Base-by-base conservation (phyloP, 2,797 vertebrate genomes). In the Tenualosa ilisha region DNA sequence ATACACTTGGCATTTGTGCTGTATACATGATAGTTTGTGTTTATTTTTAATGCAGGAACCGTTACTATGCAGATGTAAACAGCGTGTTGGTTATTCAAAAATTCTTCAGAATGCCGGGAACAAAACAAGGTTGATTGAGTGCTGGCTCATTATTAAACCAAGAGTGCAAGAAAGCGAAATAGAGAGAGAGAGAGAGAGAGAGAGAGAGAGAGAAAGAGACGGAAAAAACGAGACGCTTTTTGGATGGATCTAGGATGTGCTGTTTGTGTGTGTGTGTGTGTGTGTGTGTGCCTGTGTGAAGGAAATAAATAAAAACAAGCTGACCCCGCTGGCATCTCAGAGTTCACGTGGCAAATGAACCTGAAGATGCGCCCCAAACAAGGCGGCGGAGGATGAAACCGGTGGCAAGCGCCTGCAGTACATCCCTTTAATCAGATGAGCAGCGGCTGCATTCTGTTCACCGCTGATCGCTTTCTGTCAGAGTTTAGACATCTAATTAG, bases 401-500 rank as follows among this genome's bases (percentile, higher is more conserved):
- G 65, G 65, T 72, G 26, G 26, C 26, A 37, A 72, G 65, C 65
- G 31, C 65, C 65, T 15, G 65, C 65, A 37, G 65, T 72, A 31
- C 72, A 54, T 50, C 24, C 83, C 6, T 22, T 61, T 83, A 84
- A 85, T 84, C 81, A 85, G 83, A 84, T 46, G 40, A 87, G 50
- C 61, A 65, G 75, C 40, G 43, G 82, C 31, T 56, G 65, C 65
- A 37, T 82, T 84, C 40, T 84, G 63, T 72, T 84, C 53, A 13
- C 31, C 40, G 26, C 26, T 72, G 81, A 65, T 82, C 59, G 49
- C 40, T 63, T 49, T 63, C 81, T 83, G 82, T 40, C n/a, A 26
- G 81, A 53, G 86, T 81, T 85, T 86, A 85, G 81, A 63, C 13
- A 82, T 84, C 81, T 87, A 85, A 86, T 87, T 87, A 87, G 83